Conservation (phyloP, 2,888 invertebrate species). For the Zygothrica quintamaculata region DNA sequence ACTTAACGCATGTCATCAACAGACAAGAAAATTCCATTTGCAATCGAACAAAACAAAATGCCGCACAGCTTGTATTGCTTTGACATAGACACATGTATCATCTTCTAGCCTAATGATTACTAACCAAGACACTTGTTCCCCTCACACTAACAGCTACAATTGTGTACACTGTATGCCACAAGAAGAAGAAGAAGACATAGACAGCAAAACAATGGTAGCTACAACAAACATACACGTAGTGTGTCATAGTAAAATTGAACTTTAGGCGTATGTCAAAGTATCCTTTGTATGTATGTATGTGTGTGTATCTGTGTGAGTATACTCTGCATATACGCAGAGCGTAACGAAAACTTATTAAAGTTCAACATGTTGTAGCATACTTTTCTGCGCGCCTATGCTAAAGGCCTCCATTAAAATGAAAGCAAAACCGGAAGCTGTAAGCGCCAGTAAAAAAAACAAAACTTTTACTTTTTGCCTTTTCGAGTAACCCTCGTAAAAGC, state of each 20-base stretch:
- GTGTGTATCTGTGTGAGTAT: not conserved
- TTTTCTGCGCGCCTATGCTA: constrained; percentile 32
- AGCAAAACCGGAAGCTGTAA: constrained; percentile 67
- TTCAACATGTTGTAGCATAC: constrained; percentile 43
- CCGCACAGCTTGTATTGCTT: constrained; percentile 24
- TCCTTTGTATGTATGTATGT: constrained; percentile 9
- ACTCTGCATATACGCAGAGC: too few relatives aligned
- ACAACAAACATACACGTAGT: constrained; percentile 24
- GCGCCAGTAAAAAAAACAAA: constrained; percentile 65
- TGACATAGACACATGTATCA: constrained; percentile 31
- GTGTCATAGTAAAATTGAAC: constrained; percentile 24
- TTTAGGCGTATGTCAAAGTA: constrained; percentile 24
- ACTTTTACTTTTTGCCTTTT: constrained; percentile 65
- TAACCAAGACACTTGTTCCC: constrained; percentile 18
- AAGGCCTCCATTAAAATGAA: constrained; percentile 43
- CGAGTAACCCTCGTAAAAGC: constrained; percentile 42
- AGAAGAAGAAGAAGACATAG: not conserved
- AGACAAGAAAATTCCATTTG: constrained; percentile 44
- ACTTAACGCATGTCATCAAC: constrained; percentile 18
- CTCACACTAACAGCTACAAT: not conserved
- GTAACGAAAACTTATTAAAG: constrained; percentile 38
- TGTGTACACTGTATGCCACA: not conserved
- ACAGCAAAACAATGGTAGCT: constrained; percentile 4
- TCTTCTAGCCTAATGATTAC: constrained; percentile 46
- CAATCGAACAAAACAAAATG: constrained; percentile 44